Evolutionary conservation across 2,888 invertebrate species (phyloP).

Genomic region (Sipunculus nudus): DNA sequence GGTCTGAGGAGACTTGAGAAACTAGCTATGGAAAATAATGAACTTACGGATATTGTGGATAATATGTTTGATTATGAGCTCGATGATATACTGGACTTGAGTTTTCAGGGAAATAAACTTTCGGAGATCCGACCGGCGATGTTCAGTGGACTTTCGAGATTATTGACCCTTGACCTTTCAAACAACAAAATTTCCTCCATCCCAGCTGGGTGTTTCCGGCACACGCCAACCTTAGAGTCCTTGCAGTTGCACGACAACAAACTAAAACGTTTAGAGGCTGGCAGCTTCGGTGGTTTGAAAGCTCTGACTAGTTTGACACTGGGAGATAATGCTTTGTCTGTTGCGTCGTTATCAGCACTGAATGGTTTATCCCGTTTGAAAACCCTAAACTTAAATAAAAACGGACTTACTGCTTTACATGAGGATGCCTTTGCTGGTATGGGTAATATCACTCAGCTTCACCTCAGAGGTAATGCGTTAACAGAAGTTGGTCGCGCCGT

Average conservation of each 20-base stretch:
- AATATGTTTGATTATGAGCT: constrained; percentile 26
- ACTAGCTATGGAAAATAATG: constrained; percentile 20
- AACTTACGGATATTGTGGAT: constrained; percentile 9
- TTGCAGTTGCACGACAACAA: constrained; percentile 17
- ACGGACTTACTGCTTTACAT: constrained; percentile 9
- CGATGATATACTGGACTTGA: constrained; percentile 13
- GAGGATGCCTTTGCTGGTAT: constrained; percentile 10
- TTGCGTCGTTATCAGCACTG: constrained; percentile 7
- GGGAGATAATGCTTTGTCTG: constrained; percentile 11
- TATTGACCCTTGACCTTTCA: constrained; percentile 22
- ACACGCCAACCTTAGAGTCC: constrained; percentile 9
- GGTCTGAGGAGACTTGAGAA: constrained; percentile 16
- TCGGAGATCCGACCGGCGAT: background rate
- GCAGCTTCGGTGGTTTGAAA: constrained; percentile 11
- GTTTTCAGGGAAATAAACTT: constrained; percentile 19
- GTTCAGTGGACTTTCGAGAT: constrained; percentile 15
- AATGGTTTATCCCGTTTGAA: constrained; percentile 3
- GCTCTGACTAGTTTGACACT: constrained; percentile 17
- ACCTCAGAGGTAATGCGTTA: constrained; percentile 17
- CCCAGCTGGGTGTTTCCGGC: constrained; percentile 13
- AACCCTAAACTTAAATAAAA: constrained; percentile 16
- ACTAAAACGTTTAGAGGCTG: constrained; percentile 1
- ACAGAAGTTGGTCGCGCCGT: constrained; percentile 1
- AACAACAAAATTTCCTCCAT: constrained; percentile 12
- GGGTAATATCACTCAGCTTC: constrained; percentile 18